Percentiles rank a stretch among this genome's conserved stretches.
Evolutionary conservation across 2,797 vertebrate species (phyloP).

Genomic region (Ctenosaura bakeri): DNA sequence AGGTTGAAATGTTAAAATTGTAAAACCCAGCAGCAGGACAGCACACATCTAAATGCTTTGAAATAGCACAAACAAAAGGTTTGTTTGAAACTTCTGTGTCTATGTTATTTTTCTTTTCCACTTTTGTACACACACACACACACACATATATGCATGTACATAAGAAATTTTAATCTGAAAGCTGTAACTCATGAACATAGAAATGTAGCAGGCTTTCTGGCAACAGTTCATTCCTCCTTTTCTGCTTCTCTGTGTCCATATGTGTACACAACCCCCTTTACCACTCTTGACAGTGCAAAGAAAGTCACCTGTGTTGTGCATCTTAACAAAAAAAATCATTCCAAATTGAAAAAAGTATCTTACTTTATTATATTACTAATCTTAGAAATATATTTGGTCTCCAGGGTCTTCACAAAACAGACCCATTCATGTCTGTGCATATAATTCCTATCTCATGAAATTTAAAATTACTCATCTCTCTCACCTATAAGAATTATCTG

Average conservation of each 20-base stretch:
- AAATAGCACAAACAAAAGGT: constrained; percentile 6
- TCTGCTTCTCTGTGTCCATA: background rate
- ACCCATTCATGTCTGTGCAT: background rate
- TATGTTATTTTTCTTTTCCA: background rate
- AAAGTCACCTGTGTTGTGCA: background rate
- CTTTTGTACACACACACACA: background rate
- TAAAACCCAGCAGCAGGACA: background rate
- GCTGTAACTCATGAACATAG: background rate
- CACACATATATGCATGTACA: background rate
- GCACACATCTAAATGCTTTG: background rate
- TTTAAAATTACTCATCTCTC: background rate
- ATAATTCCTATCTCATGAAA: background rate
- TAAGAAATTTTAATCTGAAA: background rate
- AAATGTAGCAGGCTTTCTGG: background rate
- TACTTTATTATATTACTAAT: background rate
- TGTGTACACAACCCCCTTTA: background rate
- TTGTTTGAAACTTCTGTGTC: background rate
- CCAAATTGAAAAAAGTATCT: background rate
- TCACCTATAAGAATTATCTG: background rate
- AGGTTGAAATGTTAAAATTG: background rate
- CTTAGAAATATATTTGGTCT: background rate
- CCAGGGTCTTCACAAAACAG: background rate
- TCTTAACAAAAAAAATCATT: background rate
- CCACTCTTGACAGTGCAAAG: background rate
- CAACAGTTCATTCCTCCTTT: background rate